A percentile compares a stretch with the other conserved stretches of the same genome.
phyloP scores from a whole-genome alignment of 2,113 vertebrate species.

The Acanthisitta chloris region DNA sequence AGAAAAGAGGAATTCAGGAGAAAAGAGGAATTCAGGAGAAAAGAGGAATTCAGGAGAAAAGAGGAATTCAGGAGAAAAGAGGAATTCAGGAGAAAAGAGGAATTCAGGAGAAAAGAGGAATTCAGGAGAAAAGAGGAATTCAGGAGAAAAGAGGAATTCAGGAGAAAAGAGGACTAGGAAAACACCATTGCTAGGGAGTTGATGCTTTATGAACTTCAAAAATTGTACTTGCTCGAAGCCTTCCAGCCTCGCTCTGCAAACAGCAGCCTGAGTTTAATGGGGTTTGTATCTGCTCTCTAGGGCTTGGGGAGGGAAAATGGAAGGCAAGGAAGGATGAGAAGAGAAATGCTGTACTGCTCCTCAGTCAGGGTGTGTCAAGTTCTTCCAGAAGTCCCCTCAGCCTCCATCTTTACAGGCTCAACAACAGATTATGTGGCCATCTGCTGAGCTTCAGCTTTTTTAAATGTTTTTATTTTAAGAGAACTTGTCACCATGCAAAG shows the following conservation, averaged over 20 bases:
- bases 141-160: not conserved
- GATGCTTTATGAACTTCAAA: not conserved
- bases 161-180: not conserved
- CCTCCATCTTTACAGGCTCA: not conserved
- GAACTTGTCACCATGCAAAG: not conserved
- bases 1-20: not conserved
- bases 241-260: not conserved
- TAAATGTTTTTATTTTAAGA: slow-evolving; percentile 9
- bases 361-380: not conserved
- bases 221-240: not conserved
- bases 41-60: not conserved
- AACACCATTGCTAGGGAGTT: not conserved
- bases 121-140: not conserved
- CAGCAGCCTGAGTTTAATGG: not conserved
- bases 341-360: not conserved
- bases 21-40: not conserved
- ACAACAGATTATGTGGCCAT: not conserved
- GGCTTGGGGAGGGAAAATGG: not conserved
- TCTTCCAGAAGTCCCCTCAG: not conserved
- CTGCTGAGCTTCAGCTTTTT: not conserved
- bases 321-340: not conserved
- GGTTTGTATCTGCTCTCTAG: not conserved
- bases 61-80: not conserved
- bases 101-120: not conserved
- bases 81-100: not conserved